Evolutionary conservation across 2,888 invertebrate species (phyloP), one percentile per base, ranked within the genome.

Genomic region (Flabesymbios commensalis): DNA sequence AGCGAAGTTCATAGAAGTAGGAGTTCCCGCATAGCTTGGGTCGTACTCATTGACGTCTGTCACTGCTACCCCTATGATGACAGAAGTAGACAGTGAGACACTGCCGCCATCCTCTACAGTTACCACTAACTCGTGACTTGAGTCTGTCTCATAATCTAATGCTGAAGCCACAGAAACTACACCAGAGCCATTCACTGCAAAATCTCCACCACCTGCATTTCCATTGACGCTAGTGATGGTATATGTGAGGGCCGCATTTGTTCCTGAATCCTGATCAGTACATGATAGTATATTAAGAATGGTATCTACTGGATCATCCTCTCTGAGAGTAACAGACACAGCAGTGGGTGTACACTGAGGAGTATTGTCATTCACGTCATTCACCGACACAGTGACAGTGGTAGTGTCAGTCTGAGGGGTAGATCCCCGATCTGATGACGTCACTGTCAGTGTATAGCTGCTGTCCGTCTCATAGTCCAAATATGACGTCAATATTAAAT

Each of bases 21-120:
- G 57, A 36, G 68, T 59, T 7, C 63, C 58, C 2, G 61, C 54
- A 47, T 77, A 76, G 1, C 56, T 59, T 1, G 78, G 78, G 1
- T 63, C 53, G 47, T 69, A 64, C 41, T 78, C 78, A 62, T 78
- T 77, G 3, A 76, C 69, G 60, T 77, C 73, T 5, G 57, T 57
- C 19, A 57, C 47, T 3, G 29, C 32, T 29, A 57, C 57, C 47
- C 47, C 33, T n/a, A 57, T 48, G 47, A 22, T n/a, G 1, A 39
- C 47, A n/a, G 28, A 24, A 14, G 47, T 17, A 3, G 57, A 32
- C 49, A 57, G 47, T 7, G 47, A 22, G 31, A 24, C 31, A 26
- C 39, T 67, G 72, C 75, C 7, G 64, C 66, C 17, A 73, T 52
- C 19, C 28, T 43, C 56, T 3, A 72, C 75, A 14, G n/a, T 17